Evolutionary conservation across 2,797 vertebrate genomes (phyloP).

Genomic region (Rhinoraja longicauda): DNA sequence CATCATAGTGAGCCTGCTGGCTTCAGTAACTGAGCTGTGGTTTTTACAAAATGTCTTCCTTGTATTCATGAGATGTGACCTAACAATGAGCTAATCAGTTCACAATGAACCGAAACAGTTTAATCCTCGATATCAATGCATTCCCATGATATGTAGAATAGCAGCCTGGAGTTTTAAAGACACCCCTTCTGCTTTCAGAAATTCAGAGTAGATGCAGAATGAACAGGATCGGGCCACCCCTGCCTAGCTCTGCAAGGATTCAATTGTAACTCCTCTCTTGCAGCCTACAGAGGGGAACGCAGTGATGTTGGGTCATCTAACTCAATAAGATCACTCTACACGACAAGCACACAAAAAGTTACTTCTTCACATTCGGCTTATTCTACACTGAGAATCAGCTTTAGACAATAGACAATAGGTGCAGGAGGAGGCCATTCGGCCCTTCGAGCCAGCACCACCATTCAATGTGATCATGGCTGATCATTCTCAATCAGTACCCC

Average conservation of each 20-base stretch:
- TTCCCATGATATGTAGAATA: background rate
- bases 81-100: constrained; percentile 27
- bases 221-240: background rate
- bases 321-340: background rate
- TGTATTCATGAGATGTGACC: background rate
- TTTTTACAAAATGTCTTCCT: constrained; percentile 33
- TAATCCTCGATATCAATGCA: background rate
- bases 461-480: no score
- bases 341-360: background rate
- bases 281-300: background rate
- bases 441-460: no score
- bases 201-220: background rate
- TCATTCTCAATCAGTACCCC: no score
- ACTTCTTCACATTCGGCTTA: background rate
- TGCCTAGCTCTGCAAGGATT: no score
- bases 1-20: background rate
- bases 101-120: background rate
- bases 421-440: no score
- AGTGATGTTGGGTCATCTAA: background rate
- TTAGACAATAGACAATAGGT: no score
- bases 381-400: background rate
- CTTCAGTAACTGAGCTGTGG: background rate
- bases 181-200: background rate
- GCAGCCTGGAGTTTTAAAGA: background rate
- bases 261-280: background rate